A percentile compares a stretch with the other conserved stretches of the same genome.
phyloP scores from a whole-genome alignment of 2,888 invertebrate species.

The Diploptera punctata region DNA sequence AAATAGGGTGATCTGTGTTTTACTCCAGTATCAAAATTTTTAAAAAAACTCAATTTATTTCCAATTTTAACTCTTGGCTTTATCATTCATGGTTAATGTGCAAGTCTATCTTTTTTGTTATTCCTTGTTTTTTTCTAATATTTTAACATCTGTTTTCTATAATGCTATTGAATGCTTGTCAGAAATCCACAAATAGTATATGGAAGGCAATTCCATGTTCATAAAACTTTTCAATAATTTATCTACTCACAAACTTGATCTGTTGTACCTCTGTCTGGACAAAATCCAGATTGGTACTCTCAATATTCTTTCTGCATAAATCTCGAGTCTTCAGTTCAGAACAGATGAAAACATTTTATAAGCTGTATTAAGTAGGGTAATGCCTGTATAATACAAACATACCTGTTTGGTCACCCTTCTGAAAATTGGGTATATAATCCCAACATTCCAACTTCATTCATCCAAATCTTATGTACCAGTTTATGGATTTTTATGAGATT shows the following conservation, averaged over 20 bases:
- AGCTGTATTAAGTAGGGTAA: neutral
- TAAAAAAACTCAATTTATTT: too few relatives aligned
- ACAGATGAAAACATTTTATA: too few relatives aligned
- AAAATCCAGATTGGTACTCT: neutral
- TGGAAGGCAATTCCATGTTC: neutral
- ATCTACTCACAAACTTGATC: neutral
- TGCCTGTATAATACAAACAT: neutral
- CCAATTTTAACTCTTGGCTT: constrained; percentile 4
- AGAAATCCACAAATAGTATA: neutral
- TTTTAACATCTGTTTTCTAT: neutral
- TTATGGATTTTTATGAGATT: neutral
- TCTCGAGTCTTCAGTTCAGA: neutral
- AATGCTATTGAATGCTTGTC: constrained; percentile 2
- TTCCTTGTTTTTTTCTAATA: neutral
- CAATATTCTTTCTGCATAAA: neutral
- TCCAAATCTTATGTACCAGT: constrained; percentile 1
- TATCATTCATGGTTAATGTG: neutral
- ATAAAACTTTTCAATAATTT: neutral
- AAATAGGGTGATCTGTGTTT: too few relatives aligned
- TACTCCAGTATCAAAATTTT: too few relatives aligned
- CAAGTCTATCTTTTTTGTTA: neutral
- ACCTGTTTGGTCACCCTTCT: neutral
- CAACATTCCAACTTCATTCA: neutral
- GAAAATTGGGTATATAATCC: neutral
- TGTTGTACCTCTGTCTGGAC: neutral